Percentiles rank a stretch among this genome's conserved stretches.
Evolutionary conservation across 2,888 invertebrate species (phyloP).

Genomic region (Pyrgus malvae): DNA sequence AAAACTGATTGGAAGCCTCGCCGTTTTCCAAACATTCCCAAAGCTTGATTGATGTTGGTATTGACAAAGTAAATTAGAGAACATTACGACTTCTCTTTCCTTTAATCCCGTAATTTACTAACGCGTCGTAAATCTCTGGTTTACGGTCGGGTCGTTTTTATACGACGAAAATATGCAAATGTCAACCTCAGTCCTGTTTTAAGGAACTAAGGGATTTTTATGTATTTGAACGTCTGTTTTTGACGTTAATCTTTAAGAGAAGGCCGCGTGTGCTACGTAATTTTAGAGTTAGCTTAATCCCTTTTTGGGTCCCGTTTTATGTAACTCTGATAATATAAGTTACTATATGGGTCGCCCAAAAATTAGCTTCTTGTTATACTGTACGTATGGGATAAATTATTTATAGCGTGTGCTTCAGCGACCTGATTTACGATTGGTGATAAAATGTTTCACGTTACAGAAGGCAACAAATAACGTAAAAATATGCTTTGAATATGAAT

Average conservation of each 20-base stretch:
- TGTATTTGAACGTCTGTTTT: conserved; percentile 5
- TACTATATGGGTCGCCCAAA: no score
- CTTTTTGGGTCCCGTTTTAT: neutral
- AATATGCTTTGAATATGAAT: no score
- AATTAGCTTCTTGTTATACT: no score
- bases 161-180: conserved; percentile 24
- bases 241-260: conserved; percentile 12
- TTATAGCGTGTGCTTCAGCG: no score
- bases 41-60: conserved; percentile 52
- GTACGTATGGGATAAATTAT: no score
- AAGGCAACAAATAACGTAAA: no score
- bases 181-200: conserved; percentile 14
- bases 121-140: conserved; percentile 25
- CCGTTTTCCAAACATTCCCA: conserved; percentile 14
- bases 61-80: conserved; percentile 52
- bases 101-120: conserved; percentile 35
- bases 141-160: conserved; percentile 17
- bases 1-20: neutral
- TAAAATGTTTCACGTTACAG: no score
- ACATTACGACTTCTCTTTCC: conserved; percentile 36
- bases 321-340: neutral
- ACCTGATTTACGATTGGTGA: no score
- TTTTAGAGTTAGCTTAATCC: neutral
- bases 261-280: neutral
- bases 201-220: conserved; percentile 10